Evolutionary conservation across 2,113 vertebrate genomes (phyloP).

Genomic region (Anguilla japonica): DNA sequence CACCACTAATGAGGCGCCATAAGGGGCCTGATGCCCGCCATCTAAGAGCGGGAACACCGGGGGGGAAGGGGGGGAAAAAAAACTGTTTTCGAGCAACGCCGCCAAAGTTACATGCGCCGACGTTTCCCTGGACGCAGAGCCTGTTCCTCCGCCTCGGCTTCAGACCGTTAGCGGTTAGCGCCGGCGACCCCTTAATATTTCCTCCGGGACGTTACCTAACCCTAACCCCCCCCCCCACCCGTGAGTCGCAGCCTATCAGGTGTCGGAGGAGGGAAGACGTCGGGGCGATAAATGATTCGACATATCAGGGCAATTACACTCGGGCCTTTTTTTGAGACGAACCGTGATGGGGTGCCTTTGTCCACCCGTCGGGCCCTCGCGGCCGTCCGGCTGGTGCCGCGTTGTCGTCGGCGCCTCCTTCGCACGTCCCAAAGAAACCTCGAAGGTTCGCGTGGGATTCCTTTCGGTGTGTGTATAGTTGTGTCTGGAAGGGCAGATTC

Average conservation of each 20-base stretch:
- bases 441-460: not conserved
- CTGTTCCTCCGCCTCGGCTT: not conserved
- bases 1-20: no score
- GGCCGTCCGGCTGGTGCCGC: not conserved
- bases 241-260: not conserved
- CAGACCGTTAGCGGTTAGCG: conserved; percentile 5
- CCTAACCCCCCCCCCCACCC: not conserved
- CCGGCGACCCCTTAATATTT: not conserved
- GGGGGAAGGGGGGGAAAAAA: no score
- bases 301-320: not conserved
- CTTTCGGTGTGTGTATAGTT: no score
- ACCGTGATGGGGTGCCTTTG: not conserved
- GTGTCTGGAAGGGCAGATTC: no score
- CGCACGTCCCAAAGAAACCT: not conserved
- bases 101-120: no score
- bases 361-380: not conserved
- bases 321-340: not conserved
- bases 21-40: no score
- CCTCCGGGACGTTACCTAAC: not conserved
- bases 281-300: conserved; percentile 7
- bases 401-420: not conserved
- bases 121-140: no score
- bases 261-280: not conserved
- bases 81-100: no score
- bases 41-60: no score